phyloP scores from a whole-genome alignment of 2,113 vertebrate species.

The Podiceps cristatus region DNA sequence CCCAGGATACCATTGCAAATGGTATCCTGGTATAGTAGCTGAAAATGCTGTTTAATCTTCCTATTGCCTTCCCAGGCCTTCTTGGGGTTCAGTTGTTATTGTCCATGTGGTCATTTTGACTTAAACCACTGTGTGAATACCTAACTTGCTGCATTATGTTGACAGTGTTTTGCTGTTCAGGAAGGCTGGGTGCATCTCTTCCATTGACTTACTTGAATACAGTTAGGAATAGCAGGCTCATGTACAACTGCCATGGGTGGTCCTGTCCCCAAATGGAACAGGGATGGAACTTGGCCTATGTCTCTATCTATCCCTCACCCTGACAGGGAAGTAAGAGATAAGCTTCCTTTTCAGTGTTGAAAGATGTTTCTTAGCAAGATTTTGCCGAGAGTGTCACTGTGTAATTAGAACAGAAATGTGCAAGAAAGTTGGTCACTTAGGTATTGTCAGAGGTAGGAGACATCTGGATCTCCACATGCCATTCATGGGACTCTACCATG shows the following conservation, averaged over 20 bases:
- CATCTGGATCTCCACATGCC: accelerated
- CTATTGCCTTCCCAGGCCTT: not conserved
- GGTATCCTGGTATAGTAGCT: not conserved
- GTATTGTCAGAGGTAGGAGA: not conserved
- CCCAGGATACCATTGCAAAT: too few relatives aligned
- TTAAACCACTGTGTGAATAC: not conserved
- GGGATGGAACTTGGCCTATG: not conserved
- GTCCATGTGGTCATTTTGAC: not conserved
- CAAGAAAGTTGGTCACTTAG: not conserved
- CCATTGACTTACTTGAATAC: not conserved
- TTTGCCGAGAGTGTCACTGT: not conserved
- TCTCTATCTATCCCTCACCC: not conserved
- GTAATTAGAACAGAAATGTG: not conserved
- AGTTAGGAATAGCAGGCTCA: not conserved
- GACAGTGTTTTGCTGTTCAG: not conserved
- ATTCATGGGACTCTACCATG: not conserved
- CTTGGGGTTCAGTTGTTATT: not conserved
- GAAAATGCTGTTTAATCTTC: not conserved
- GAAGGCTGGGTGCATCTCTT: not conserved
- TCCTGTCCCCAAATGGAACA: not conserved
- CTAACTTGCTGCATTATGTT: not conserved
- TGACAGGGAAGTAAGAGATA: not conserved
- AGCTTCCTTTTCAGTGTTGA: not conserved
- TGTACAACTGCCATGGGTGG: not conserved
- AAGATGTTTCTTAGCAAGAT: not conserved